Base-by-base conservation (phyloP, 1,140 invertebrate genomes). In the Manduca sexta region DNA sequence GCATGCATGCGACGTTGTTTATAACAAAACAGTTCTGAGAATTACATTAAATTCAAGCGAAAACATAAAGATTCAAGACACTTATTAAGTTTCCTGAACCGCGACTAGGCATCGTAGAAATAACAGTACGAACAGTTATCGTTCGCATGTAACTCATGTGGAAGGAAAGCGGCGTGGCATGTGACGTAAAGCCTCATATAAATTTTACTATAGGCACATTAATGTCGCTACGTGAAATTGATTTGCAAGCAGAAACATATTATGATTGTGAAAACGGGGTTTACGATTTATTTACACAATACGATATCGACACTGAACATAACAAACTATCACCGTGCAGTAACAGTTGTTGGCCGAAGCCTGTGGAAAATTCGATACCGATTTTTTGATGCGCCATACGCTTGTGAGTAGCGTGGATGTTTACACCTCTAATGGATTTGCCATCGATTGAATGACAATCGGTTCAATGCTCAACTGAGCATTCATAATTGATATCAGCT, bases 201-300 rank as follows among this genome's bases (percentile, higher is more conserved):
- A 85, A 83, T 82, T 85, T 85, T 84, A 81, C 78, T 84, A 79
- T 82, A 73, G 67, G 67, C 72, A 78, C 77, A 85, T 85, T 83
- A 85, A 84, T 82, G 78, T 85, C 76, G 73, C 70, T 75, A 82
- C 78, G 79, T 81, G 79, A 85, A 85, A 85, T 85, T 84, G 82
- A 85, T 85, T 85, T 85, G 79, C 82, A 73, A 61, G 69, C 78
- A 79, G 80, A 80, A 85, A 85, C 76, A 81, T 85, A 85, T 85
- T 83, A 84, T 79, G 79, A 82, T 85, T 85, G 78, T 82, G 82
- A 82, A 85, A 85, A 85, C 65, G 69, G 74, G 82, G 82, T 85
- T 85, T 85, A 85, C 82, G 79, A 75, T 83, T 83, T 85, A 85
- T 85, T 85, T 82, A 76, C 76, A 78, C 79, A 80, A 73, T 67